Base-by-base conservation (phyloP, 2,113 vertebrate species). In the Halichoerus grypus region DNA sequence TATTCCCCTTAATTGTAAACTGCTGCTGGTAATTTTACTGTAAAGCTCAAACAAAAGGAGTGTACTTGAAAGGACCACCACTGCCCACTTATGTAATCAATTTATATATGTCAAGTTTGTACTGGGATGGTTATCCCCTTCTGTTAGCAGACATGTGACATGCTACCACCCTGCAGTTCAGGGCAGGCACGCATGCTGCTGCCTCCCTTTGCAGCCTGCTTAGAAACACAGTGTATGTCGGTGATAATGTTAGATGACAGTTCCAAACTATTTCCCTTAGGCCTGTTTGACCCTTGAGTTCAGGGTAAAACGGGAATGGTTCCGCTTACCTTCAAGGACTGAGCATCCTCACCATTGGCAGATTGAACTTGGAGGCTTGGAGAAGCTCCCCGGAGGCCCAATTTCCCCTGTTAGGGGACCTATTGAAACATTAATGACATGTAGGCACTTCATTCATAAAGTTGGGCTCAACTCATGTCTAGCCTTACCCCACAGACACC, bases 1-100 rank as follows among this genome's bases (percentile, higher is more conserved):
- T 99, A 98, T 98, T 99, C 96, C 98, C 98, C 98, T 98, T 99
- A 99, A 99, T 99, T 99, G 99, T 99, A 99, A 99, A 99, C 99
- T 98, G 99, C 99, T 99, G 99, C 98, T 98, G 98, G 98, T 98
- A 98, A 98, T 99, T 99, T 98, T 98, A 99, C 98, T 99, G 99
- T 99, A 99, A 98, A 98, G 96, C 98, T 92, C 97, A 99, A 98
- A 98, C 98, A 99, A 99, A 99, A 98, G 98, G 97, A 98, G 97
- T 49, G 0, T 96, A 98, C 98, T 98, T 99, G 99, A 99, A 99
- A 99, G 98, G 99, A 98, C 99, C 99, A 99, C 99, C 99, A 98
- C 81, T 98, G 98, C 98, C 98, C 98, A 98, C 98, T 98, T 98
- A 98, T 98, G 99, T 98, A 98, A 99, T 99, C 98, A 98, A 99